Conservation (phyloP, 2,797 vertebrate genomes). For the Crocidura indochinensis region DNA sequence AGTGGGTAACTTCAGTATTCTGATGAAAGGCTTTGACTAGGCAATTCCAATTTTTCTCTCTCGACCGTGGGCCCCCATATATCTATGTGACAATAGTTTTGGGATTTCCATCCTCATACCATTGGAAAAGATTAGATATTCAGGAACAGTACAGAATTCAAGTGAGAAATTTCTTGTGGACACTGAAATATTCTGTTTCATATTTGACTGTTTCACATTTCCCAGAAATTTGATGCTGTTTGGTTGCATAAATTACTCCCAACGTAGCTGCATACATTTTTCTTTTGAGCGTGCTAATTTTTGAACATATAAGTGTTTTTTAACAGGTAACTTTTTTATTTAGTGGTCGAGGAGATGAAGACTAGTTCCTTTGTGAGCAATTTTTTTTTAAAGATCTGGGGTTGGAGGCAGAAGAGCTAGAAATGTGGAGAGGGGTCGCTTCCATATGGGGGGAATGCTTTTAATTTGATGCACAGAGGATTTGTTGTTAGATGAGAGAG, state of each 20-base stretch:
- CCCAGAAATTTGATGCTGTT: neutral
- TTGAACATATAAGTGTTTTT: neutral
- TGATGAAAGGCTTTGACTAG: neutral
- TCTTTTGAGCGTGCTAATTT: conserved; percentile 18
- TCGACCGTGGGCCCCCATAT: neutral
- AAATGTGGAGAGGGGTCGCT: too few species aligned
- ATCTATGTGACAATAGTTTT: neutral
- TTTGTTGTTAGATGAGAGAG: too few species aligned
- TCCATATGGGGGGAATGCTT: too few species aligned
- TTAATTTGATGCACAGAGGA: too few species aligned
- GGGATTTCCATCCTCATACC: neutral
- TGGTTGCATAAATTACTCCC: conserved; percentile 6
- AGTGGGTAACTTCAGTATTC: neutral
- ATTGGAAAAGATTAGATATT: neutral
- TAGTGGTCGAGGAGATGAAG: too few species aligned
- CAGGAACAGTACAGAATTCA: neutral
- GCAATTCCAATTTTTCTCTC: conserved; percentile 26
- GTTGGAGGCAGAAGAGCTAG: too few species aligned
- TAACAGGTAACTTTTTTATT: too few species aligned
- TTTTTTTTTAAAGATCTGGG: too few species aligned
- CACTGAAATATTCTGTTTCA: neutral
- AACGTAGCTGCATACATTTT: conserved; percentile 10
- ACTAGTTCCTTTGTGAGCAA: too few species aligned
- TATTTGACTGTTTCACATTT: conserved; percentile 10
- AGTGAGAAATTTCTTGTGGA: neutral